These are phyloP conservation scores for Drosophila kanapiae DNA, from an alignment of 1,140 invertebrate genomes.

Conservation along the genomic window DNA sequence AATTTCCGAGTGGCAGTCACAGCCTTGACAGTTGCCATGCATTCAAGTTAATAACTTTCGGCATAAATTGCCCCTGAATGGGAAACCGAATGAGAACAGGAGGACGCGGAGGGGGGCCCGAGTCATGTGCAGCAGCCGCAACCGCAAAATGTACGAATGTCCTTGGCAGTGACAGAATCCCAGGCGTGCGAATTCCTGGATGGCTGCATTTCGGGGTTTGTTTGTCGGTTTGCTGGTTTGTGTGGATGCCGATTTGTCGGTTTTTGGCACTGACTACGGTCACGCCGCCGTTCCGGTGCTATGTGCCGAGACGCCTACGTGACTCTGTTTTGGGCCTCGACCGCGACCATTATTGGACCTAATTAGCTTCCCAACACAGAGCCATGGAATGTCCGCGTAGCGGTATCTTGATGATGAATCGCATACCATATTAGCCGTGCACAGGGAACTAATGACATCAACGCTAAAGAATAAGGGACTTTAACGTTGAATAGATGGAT, in stretches of 20 bases:
- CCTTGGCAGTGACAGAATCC: conserved; percentile 62
- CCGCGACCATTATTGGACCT: conserved; percentile 65
- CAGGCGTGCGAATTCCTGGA: conserved; percentile 12
- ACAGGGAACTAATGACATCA: background rate
- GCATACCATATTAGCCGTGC: background rate
- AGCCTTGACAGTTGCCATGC: conserved; percentile 25
- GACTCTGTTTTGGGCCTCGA: conserved; percentile 26
- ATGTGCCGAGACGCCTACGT: conserved; percentile 4
- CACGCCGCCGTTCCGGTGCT: conserved; percentile 3
- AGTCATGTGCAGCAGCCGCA: conserved; percentile 65
- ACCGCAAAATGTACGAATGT: conserved; percentile 63
- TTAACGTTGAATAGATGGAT: background rate
- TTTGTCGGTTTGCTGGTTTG: conserved; percentile 16
- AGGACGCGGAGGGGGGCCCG: background rate
- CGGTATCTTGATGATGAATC: conserved; percentile 16
- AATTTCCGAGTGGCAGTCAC: background rate
- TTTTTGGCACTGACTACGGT: conserved; percentile 56
- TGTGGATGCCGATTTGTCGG: conserved; percentile 13
- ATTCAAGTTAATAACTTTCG: conserved; percentile 70
- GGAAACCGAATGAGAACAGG: background rate
- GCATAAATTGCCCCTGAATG: conserved; percentile 63
- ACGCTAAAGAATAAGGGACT: background rate
- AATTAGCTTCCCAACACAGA: conserved; percentile 56
- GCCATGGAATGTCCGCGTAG: conserved; percentile 9
- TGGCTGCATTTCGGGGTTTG: conserved; percentile 6